These are phyloP conservation scores for Tokudaia muenninki DNA, from an alignment of 2,797 vertebrate genomes.

Conservation along the genomic window DNA sequence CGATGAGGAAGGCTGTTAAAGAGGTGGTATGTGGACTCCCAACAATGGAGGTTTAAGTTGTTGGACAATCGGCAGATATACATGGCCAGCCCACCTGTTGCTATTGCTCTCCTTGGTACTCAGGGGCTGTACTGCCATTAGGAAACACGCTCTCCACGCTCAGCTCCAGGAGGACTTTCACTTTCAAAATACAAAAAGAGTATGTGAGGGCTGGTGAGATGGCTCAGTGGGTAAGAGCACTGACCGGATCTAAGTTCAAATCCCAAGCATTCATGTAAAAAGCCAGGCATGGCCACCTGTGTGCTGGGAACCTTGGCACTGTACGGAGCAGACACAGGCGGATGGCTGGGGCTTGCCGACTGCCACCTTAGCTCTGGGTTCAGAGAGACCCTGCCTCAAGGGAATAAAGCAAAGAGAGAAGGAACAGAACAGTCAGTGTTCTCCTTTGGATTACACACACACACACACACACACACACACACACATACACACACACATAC, in stretches of 20 bases:
- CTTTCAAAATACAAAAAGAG: background rate
- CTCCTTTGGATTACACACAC: background rate
- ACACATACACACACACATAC: background rate
- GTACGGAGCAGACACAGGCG: background rate
- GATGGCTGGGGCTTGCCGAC: background rate
- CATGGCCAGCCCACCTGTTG: too few species aligned
- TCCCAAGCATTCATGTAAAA: background rate
- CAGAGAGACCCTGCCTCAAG: background rate
- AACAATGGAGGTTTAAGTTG: constrained; percentile 13
- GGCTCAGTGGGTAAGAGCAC: background rate
- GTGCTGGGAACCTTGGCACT: background rate
- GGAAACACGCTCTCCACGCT: background rate
- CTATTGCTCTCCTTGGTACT: background rate
- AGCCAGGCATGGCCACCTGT: background rate
- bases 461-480: background rate
- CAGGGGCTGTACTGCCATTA: background rate
- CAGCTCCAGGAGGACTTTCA: background rate
- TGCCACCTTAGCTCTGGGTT: background rate
- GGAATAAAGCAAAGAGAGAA: background rate
- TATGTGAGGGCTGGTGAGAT: background rate
- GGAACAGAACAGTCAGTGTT: background rate
- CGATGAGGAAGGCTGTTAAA: constrained; percentile 32
- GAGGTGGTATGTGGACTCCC: constrained; percentile 9
- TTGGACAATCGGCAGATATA: background rate
- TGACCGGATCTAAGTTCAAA: background rate